Conservation (phyloP, 2,113 vertebrate genomes). For the Tachysurus fulvidraco region DNA sequence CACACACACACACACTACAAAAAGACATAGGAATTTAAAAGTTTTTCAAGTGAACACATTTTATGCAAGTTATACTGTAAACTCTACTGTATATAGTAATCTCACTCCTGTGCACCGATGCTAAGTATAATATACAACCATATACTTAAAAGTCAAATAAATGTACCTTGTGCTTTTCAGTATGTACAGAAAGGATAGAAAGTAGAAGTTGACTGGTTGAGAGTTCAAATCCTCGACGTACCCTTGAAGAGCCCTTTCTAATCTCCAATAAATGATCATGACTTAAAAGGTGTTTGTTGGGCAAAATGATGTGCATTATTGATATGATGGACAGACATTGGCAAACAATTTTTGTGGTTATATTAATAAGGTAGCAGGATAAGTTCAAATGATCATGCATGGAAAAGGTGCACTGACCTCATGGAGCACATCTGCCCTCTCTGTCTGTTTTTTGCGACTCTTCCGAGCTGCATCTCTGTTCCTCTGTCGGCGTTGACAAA, state of each 20-base stretch:
- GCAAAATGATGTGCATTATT: not conserved
- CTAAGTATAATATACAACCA: not conserved
- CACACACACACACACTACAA: not conserved
- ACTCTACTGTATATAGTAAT: too few relatives aligned
- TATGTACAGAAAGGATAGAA: too few relatives aligned
- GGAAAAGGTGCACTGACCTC: slow-evolving; percentile 66
- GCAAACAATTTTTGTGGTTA: not conserved
- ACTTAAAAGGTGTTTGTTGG: not conserved
- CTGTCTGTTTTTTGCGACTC: slow-evolving; percentile 78
- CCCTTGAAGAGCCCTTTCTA: not conserved
- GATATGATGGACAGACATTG: not conserved
- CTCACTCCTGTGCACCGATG: not conserved
- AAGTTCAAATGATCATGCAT: not conserved
- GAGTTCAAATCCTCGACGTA: not conserved
- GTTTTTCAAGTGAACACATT: not conserved
- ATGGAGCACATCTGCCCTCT: slow-evolving; percentile 79
- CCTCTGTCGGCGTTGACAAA: slow-evolving; percentile 67
- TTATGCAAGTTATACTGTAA: not conserved
- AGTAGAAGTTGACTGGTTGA: not conserved
- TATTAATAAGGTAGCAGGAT: not conserved
- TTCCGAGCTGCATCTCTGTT: slow-evolving; percentile 78
- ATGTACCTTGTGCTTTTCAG: not conserved
- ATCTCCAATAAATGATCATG: too few relatives aligned
- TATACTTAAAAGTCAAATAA: not conserved
- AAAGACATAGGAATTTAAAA: not conserved